Base-by-base conservation (phyloP, 2,113 vertebrate genomes). In the Petrocephalus microphthalmus region DNA sequence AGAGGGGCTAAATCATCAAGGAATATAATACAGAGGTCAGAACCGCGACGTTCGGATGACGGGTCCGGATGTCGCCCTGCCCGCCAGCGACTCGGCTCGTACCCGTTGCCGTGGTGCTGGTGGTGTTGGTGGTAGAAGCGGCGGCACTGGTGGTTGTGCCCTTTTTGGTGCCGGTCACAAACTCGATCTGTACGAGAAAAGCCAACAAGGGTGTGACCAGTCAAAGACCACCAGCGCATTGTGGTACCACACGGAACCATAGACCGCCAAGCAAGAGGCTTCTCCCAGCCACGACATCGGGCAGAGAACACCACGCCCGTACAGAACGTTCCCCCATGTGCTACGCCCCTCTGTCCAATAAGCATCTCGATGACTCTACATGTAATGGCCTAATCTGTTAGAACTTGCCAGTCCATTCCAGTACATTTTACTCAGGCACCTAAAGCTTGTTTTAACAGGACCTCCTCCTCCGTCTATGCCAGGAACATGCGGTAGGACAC, bases 121-220 rank as follows among this genome's bases (percentile, higher is more conserved):
- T 94, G 20, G 94, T 96, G 89, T 94, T 97, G 88, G 96, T 96
- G 10, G 97, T 97, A 54, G 96, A 93, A 22, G 98, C 96, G 0
- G 97, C 86, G 19, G 97, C 94, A 1, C 91, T 98, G 90, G 96
- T 96, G 3, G 96, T 97, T 86, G 97, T 97, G 2, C 98, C 98
- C 84, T 99, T 99, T 93, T 99, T 99, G 51, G 98, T 99, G 90
- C 97, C 97, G 0, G 98, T 99, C 91, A 99, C 98, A 94, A 99
- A 99, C 91, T 99, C 98, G 89, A 99, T 99, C 98, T 99, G 90
- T 67, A 90, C 89, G 57, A 53, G 51, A 56, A 29, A 87, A 81
- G 19, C 71, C 57, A 87, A 22, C 19, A n/a, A 45, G 5, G 54
- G 20, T 53, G 56, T 29, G 25, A n/a, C 20, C 8, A 37, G 49